Conservation (phyloP, 2,797 vertebrate genomes). For the Ambastaia sidthimunki region DNA sequence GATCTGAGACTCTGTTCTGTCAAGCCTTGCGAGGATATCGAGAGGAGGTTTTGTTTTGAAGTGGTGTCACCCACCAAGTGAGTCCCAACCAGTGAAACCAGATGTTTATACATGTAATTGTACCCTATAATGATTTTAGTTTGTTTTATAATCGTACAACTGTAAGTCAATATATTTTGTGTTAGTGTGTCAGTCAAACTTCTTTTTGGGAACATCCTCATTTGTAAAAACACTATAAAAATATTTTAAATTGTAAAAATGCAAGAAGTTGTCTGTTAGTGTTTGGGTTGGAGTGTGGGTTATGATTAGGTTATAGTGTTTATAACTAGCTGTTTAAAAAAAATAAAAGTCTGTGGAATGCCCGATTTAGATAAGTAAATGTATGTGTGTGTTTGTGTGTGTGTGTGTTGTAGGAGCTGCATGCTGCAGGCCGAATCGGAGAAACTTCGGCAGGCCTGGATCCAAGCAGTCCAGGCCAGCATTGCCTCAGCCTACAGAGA, state of each 20-base stretch:
- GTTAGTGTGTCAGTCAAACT: no score
- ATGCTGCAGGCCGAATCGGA: constrained; percentile 98
- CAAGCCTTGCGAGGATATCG: constrained; percentile 95
- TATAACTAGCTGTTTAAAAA: no score
- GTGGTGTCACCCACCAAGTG: constrained; percentile 97
- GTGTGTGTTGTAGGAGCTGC: constrained; percentile 85
- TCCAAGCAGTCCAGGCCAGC: constrained; percentile 96
- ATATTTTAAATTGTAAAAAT: no score
- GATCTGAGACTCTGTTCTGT: constrained; percentile 94
- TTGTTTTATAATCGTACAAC: not conserved
- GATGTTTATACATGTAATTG: not conserved
- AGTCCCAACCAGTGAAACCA: constrained; percentile 59
- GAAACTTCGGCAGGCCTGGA: constrained; percentile 93
- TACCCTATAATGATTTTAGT: not conserved
- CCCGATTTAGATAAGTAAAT: no score
- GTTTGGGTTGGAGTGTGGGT: no score
- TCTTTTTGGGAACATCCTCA: no score
- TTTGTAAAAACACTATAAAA: no score
- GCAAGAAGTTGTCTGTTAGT: no score
- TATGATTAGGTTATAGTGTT: no score
- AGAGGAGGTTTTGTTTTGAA: constrained; percentile 98
- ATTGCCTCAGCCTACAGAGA: constrained; percentile 96
- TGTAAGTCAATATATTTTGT: not conserved
- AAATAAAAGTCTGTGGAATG: no score
- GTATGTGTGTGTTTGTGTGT: not conserved